phyloP scores from a whole-genome alignment of 64 coral and sea anemone genomes.

The Hydrozoanthus tunicans region DNA sequence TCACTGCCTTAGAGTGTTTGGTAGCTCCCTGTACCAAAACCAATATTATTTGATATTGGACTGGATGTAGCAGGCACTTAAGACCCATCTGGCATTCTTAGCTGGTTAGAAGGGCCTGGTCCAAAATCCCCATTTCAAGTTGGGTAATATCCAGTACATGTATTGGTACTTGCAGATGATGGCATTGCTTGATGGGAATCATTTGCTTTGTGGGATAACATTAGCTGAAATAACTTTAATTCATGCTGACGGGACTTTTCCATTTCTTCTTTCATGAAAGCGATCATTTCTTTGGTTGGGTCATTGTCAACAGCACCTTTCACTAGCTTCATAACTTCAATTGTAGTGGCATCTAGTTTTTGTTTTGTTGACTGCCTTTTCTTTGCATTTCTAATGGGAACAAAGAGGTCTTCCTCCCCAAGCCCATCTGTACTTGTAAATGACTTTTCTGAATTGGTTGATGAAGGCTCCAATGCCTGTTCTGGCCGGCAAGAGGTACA shows the following conservation, averaged over 20 bases:
- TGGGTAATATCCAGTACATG: background rate
- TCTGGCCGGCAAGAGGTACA: conserved; percentile 44
- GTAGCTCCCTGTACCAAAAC: conserved; percentile 12
- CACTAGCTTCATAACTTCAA: conserved; percentile 5
- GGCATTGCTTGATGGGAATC: conserved; percentile 3
- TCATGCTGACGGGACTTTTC: conserved; percentile 27
- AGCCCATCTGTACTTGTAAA: conserved; percentile 5
- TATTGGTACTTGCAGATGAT: conserved; percentile 4
- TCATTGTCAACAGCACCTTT: conserved; percentile 17
- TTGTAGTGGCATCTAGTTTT: conserved; percentile 29
- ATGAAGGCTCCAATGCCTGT: conserved; percentile 48
- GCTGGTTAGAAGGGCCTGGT: conserved; percentile 6
- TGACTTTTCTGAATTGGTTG: conserved; percentile 20
- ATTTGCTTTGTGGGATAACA: conserved; percentile 17
- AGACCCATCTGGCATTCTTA: conserved; percentile 18
- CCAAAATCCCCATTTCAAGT: conserved; percentile 3
- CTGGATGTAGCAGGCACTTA: background rate
- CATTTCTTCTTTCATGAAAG: conserved; percentile 37
- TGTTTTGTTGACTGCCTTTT: conserved; percentile 17
- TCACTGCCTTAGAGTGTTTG: conserved; percentile 16
- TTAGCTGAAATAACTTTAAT: conserved; percentile 7
- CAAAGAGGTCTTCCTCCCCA: conserved; percentile 8
- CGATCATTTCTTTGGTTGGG: conserved; percentile 25
- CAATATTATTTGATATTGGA: too few relatives aligned
- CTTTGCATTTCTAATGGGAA: background rate